Percentiles rank a stretch among this genome's conserved stretches.
Conservation (phyloP, 92 coral and sea anemone species). For the Siderastrea radians region DNA sequence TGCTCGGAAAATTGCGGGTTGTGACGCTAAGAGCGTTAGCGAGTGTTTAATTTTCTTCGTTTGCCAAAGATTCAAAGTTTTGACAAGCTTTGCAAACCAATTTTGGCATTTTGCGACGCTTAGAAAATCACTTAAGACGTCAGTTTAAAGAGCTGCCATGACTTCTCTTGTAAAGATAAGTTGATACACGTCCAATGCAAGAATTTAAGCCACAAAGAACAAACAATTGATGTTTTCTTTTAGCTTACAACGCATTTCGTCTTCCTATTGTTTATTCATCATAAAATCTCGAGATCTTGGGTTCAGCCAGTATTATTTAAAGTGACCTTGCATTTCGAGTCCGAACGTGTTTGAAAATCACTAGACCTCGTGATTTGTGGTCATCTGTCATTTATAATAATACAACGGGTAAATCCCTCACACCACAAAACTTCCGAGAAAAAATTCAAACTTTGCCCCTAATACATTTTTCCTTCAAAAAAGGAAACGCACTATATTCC, state of each 20-base stretch:
- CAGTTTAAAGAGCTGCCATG: neutral
- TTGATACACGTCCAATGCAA: constrained; percentile 7
- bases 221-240: constrained; percentile 49
- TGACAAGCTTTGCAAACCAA: neutral
- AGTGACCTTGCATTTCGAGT: constrained; percentile 35
- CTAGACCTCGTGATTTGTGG: neutral
- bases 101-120: neutral
- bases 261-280: constrained; percentile 43
- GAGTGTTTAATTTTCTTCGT: neutral
- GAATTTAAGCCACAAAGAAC: constrained; percentile 23
- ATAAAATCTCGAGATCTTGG: constrained; percentile 9
- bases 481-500: neutral
- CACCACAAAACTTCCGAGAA: constrained; percentile 5
- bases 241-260: constrained; percentile 44
- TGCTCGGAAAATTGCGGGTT: constrained; percentile 40
- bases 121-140: neutral
- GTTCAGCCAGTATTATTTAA: constrained; percentile 29
- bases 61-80: neutral
- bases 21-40: constrained; percentile 11
- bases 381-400: neutral
- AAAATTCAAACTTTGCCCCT: neutral
- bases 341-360: constrained; percentile 14
- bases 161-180: neutral
- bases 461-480: neutral
- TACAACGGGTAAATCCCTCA: neutral